phyloP scores from a whole-genome alignment of 92 coral and sea anemone genomes.

The Chrysogorgia sp. region DNA sequence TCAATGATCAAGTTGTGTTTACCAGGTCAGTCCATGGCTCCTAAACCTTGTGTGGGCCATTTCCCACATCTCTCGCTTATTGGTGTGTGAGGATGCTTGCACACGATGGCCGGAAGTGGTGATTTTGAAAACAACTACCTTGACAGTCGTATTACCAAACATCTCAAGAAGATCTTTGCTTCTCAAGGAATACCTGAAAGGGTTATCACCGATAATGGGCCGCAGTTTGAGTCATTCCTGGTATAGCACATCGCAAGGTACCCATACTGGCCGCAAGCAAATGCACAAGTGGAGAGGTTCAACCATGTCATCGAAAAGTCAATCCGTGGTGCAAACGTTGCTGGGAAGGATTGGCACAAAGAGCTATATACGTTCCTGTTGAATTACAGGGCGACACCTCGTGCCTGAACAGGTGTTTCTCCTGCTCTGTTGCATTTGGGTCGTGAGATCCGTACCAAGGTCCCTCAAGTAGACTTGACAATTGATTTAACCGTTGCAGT shows the following conservation, averaged over 20 bases:
- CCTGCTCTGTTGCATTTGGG: slow-evolving; percentile 45
- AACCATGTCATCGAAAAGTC: slow-evolving; percentile 26
- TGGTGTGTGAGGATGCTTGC: slow-evolving; percentile 26
- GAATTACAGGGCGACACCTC: slow-evolving; percentile 51
- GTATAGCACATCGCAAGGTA: slow-evolving; percentile 39
- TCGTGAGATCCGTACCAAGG: slow-evolving; percentile 41
- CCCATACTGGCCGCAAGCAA: slow-evolving; percentile 46
- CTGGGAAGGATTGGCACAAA: slow-evolving; percentile 43
- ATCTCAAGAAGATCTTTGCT: slow-evolving; percentile 19
- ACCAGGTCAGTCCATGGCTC: slow-evolving; percentile 38
- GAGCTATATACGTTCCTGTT: slow-evolving; percentile 43
- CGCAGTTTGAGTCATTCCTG: slow-evolving; percentile 27
- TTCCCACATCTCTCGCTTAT: not conserved
- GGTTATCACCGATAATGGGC: slow-evolving; percentile 8
- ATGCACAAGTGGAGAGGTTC: slow-evolving; percentile 46
- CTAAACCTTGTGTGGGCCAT: too few species aligned
- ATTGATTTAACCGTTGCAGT: not conserved
- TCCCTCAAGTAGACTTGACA: slow-evolving; percentile 32
- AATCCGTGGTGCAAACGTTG: slow-evolving; percentile 20
- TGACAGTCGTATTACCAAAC: slow-evolving; percentile 1
- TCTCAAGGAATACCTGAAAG: slow-evolving; percentile 23
- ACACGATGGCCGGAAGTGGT: too few species aligned
- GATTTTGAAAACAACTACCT: slow-evolving; percentile 35
- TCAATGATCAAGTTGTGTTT: slow-evolving; percentile 23
- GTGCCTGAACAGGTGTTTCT: slow-evolving; percentile 40